Evolutionary conservation across 2,888 invertebrate species (phyloP), one percentile per base, ranked within the genome.

Genomic region (Tenthredo livida): DNA sequence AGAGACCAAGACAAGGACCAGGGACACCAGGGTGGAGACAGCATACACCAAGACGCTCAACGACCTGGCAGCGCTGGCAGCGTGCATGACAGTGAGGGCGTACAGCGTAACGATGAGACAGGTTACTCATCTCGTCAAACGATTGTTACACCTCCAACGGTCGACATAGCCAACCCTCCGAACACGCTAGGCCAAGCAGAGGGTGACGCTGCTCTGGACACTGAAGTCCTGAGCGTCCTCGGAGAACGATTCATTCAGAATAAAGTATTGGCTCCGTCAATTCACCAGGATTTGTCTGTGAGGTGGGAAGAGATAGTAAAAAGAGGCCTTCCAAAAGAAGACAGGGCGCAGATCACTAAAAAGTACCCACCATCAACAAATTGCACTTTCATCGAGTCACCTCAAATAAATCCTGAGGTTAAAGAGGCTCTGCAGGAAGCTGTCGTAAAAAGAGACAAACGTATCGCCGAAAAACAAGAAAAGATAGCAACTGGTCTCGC

Each of bases 401-500:
- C 78, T 1, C 33, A 33, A n/a, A 29, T 78, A 54, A 78, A 78
- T 33, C 54, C 58, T 25, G 78, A 78, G 58, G 78, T 37, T 2
- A 78, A 33, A 29, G 78, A 12, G n/a, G 78, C 78, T 0, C 17
- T 78, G 1, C 78, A 78, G 33, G 78, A 78, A 7, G 15, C 33
- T 15, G 58, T 78, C 58, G 3, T 29, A n/a, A 78, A 25, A 12
- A 78, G 78, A 33, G 58, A 78, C 54, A 58, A 29, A n/a, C 58
- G 84, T 12, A 84, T 85, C 15, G 25, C 84, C 1, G 84, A 78
- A 73, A 85, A 80, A 54, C 75, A 86, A 61, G 84, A 77, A 37
- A 77, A 78, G 33, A 84, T 86, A 33, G 78, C 85, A 61, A 50
- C 86, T 25, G 17, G 61, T 2, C 83, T 85, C 33, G 86, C 85